Percentiles rank a stretch among this genome's conserved stretches.
Conservation (phyloP, 2,888 invertebrate genomes). For the Pachliopta kotzebuea region DNA sequence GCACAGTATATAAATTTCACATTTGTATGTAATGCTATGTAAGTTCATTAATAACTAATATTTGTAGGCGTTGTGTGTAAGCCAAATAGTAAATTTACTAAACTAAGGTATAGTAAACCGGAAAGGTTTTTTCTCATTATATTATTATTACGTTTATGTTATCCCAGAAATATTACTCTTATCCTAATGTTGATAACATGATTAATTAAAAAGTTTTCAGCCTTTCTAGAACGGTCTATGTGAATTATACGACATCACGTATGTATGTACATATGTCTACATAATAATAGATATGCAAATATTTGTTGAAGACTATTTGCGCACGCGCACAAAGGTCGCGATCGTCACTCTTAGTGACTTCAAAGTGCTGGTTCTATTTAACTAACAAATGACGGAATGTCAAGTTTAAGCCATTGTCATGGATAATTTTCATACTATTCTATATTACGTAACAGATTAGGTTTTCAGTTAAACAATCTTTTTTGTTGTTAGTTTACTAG, state of each 20-base stretch:
- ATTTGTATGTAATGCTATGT: too few species aligned
- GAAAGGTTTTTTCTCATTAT: too few species aligned
- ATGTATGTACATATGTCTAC: conserved; percentile 22
- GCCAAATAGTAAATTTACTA: too few species aligned
- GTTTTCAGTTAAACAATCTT: background rate
- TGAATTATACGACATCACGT: conserved; percentile 4
- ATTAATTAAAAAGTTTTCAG: background rate
- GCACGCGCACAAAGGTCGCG: conserved; percentile 56
- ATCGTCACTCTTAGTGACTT: conserved; percentile 52
- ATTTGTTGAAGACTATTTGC: conserved; percentile 58
- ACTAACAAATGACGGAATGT: conserved; percentile 47
- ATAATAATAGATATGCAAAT: conserved; percentile 44
- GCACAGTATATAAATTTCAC: too few species aligned
- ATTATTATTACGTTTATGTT: too few species aligned
- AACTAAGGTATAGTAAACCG: too few species aligned
- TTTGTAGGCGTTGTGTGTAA: too few species aligned
- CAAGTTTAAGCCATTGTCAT: conserved; percentile 49
- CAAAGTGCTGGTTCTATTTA: conserved; percentile 52
- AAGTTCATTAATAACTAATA: too few species aligned
- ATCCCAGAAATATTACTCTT: too few species aligned
- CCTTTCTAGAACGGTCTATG: conserved; percentile 12
- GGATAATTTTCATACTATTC: conserved; percentile 31
- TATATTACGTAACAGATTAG: background rate
- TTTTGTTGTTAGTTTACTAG: too few species aligned
- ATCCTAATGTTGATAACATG: too few species aligned